Evolutionary conservation across 1,140 invertebrate genomes (phyloP).

Genomic region (Temnothorax longispinosus): DNA sequence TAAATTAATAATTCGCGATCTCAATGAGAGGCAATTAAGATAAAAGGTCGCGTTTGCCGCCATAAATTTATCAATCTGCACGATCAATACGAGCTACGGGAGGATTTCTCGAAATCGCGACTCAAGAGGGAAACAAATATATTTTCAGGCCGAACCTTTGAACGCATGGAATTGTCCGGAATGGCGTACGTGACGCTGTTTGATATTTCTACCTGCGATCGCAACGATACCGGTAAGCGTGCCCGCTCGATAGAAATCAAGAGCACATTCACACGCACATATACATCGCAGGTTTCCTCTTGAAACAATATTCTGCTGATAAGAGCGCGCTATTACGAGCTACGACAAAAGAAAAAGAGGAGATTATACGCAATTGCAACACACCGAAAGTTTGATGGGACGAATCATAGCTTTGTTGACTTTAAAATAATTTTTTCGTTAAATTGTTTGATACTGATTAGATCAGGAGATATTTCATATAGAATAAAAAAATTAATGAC

Average conservation of each 20-base stretch:
- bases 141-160: slow-evolving; percentile 14
- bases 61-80: slow-evolving; percentile 10
- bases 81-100: not conserved
- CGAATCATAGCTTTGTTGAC: not conserved
- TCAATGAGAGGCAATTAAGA: not conserved
- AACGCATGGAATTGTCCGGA: slow-evolving; percentile 12
- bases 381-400: not conserved
- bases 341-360: slow-evolving; percentile 36
- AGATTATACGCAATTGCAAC: slow-evolving; percentile 49
- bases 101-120: not conserved
- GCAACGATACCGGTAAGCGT: slow-evolving; percentile 46
- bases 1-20: not conserved
- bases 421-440: not conserved
- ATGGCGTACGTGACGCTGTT: slow-evolving; percentile 53
- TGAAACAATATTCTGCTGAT: slow-evolving; percentile 54
- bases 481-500: not conserved
- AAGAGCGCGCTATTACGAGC: slow-evolving; percentile 46
- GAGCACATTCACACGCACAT: slow-evolving; percentile 29
- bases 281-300: slow-evolving; percentile 18
- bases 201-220: slow-evolving; percentile 43
- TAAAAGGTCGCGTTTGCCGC: not conserved
- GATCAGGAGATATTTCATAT: not conserved
- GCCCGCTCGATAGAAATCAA: slow-evolving; percentile 57
- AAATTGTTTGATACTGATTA: not conserved
- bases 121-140: slow-evolving; percentile 18